Base-by-base conservation (phyloP, 2,113 vertebrate species). In the Chaetodon trifascialis region DNA sequence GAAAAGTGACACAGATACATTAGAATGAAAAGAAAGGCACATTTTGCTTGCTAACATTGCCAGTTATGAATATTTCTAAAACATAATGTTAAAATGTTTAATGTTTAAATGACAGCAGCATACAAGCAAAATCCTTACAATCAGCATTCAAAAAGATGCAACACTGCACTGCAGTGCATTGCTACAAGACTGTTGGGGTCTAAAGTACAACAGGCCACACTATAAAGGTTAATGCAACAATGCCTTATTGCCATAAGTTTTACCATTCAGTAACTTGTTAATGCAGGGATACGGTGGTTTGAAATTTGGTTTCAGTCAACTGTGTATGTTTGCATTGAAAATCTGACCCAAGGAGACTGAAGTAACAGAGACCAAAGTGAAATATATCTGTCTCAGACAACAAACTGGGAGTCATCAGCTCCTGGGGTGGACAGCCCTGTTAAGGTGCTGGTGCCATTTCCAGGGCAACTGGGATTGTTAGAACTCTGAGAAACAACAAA, bases 131-230 rank as follows among this genome's bases (percentile, higher is more conserved):
- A 54, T 51, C 52, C 54, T 44, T 23, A 42, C 14, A n/a, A 44
- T 23, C 38, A 19, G 11, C 59, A 80, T 38, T 25, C 21, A 70
- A 80, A 64, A 7, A 75, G 71, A 74, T 63, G 71, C 70, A 75
- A 74, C 17, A 51, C 49, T 51, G 16, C 16, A 51, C 17, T 51
- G 7, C 19, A 51, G 8, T 51, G 49, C 7, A 51, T 8, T 19
- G 17, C 7, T 19, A 30, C 30, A 30, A 30, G 2, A 30, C 30
- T 30, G 30, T 3, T 30, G 30, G 30, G 30, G 30, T 30, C 30
- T 30, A 3, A 30, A 30, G 30, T 30, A 30, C 30, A 30, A 30
- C 30, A 30, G 30, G 30, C 30, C 30, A 30, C 30, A 30, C 30
- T 16, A 16, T n/a, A n/a, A 34, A 49, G n/a, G 4, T 54, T 54